These are phyloP conservation scores for Pipra filicauda DNA, from an alignment of 2,113 vertebrate species.

Conservation along the genomic window DNA sequence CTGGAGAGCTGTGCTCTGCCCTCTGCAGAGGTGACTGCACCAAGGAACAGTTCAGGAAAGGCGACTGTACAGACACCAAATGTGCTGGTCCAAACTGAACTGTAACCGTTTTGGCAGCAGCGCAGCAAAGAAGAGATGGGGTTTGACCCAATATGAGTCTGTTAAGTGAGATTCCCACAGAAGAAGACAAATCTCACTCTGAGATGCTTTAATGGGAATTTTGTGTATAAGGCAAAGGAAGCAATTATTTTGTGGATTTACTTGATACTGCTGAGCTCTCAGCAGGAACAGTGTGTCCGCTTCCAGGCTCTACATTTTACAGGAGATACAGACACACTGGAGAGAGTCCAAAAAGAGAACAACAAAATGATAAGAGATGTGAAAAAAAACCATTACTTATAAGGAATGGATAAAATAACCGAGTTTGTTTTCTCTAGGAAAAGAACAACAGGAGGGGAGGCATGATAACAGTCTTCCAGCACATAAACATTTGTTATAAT, in stretches of 20 bases:
- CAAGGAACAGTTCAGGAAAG: not conserved
- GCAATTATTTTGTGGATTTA: slow-evolving; percentile 36
- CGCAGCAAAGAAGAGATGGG: not conserved
- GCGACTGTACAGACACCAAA: not conserved
- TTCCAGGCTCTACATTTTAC: slow-evolving; percentile 28
- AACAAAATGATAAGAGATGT: slow-evolving; percentile 28
- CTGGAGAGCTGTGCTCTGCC: not conserved
- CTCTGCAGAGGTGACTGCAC: not conserved
- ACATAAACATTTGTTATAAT: slow-evolving; percentile 46
- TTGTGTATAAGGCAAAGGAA: not conserved
- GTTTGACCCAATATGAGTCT: not conserved
- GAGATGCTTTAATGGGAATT: not conserved
- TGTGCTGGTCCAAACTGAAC: not conserved
- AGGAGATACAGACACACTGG: slow-evolving; percentile 25
- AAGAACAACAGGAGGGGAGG: slow-evolving; percentile 40
- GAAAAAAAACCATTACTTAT: not conserved
- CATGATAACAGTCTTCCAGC: slow-evolving; percentile 35
- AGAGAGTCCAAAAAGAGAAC: not conserved
- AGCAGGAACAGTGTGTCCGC: slow-evolving; percentile 17
- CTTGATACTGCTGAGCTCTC: not conserved
- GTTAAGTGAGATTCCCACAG: not conserved
- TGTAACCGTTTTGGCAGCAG: not conserved
- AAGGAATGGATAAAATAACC: slow-evolving; percentile 30
- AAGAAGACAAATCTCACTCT: not conserved
- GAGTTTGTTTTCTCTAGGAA: slow-evolving; percentile 35